Base-by-base conservation (phyloP, 2,797 vertebrate species). In the Crax fasciolata region DNA sequence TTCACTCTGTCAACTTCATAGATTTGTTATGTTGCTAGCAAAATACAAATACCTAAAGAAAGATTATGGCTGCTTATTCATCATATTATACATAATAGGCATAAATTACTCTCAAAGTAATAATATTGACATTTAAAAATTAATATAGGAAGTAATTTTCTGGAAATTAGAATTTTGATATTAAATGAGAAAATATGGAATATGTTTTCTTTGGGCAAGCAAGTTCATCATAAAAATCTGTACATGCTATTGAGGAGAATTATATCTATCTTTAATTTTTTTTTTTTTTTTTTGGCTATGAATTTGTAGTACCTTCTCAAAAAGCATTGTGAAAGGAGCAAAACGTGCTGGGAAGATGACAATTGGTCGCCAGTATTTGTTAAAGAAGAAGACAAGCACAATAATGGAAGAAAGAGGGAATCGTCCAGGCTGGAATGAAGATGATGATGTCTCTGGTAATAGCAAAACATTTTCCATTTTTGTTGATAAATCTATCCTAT, bases 311-410 rank as follows among this genome's bases (percentile, higher is more conserved):
- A 99, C 99, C 3, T 98, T 99, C 90, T 99, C 99, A 75, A 99
- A 99, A 98, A 99, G 98, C 58, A 98, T 99, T 84, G 99, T 99
- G 74, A 99, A 99, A 97, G 99, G 99, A 93, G 99, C 99, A 30
- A 99, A 99, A 96, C 98, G 98, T 92, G 99, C 99, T 16, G 99
- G 99, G 46, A 99, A 99, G 97, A 99, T 99, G 98, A 99, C 99
- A 54, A 99, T 99, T 97, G 99, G 99, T 23, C 98, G 99, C 3
- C 99, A 99, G 43, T 98, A 98, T 93, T 98, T 99, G 7, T 62
- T 99, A 72, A 99, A 99, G 98, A 99, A 99, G 97, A 98, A 97
- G 68, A 98, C 98, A 9, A 84, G 97, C 80, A 98, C 98, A 5
- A 98, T 98, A 87, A 91, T 98, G 54, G 99, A 97, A 49, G 99